Percentiles rank a stretch among this genome's conserved stretches.
Evolutionary conservation across 2,797 vertebrate species (phyloP).

Genomic region (Gallinago nigripennis): DNA sequence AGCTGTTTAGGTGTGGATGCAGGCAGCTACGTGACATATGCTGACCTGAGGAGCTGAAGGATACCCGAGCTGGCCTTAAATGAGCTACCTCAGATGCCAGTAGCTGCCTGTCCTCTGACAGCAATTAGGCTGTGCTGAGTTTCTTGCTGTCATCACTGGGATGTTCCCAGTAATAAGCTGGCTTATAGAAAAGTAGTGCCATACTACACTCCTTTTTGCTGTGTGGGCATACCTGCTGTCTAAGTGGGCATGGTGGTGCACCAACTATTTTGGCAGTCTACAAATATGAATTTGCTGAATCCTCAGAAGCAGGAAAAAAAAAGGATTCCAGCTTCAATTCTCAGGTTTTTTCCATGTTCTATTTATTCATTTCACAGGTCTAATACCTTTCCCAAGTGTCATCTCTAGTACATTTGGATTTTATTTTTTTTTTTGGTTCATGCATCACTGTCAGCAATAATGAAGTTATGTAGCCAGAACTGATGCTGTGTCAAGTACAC

Average conservation of each 20-base stretch:
- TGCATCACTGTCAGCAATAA: neutral
- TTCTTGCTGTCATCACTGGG: slow-evolving; percentile 17
- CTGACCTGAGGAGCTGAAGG: neutral
- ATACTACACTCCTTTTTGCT: neutral
- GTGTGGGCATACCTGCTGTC: neutral
- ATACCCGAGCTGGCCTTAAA: neutral
- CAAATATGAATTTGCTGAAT: neutral
- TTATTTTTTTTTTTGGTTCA: neutral
- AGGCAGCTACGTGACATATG: neutral
- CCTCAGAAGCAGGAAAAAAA: neutral
- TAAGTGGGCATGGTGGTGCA: rapidly evolving
- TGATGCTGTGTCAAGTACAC: neutral
- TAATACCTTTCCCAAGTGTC: neutral
- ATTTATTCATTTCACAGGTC: neutral
- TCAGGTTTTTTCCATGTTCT: neutral
- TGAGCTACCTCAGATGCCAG: neutral
- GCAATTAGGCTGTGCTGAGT: neutral
- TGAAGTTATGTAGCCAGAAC: neutral
- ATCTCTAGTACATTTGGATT: neutral
- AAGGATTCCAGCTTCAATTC: neutral
- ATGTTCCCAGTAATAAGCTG: neutral
- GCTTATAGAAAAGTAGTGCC: neutral
- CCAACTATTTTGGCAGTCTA: neutral
- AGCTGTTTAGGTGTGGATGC: neutral
- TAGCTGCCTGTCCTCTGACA: neutral